These are phyloP conservation scores for Leucania comma DNA, from an alignment of 2,888 invertebrate genomes.

Conservation along the genomic window DNA sequence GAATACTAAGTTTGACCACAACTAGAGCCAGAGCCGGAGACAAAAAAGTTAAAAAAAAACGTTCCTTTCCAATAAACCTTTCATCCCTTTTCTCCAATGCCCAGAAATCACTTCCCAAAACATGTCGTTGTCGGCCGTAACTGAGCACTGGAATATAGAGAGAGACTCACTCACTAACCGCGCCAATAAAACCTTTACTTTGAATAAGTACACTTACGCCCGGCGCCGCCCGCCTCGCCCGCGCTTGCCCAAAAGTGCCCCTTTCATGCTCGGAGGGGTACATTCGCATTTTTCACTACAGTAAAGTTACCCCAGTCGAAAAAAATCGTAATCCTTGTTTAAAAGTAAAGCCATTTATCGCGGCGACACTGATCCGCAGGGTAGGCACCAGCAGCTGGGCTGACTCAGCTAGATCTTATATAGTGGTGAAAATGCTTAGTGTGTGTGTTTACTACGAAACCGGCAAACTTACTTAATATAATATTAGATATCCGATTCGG, in stretches of 20 bases:
- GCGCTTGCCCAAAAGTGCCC: not conserved
- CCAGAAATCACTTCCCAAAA: conserved; percentile 19
- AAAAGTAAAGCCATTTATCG: conserved; percentile 82
- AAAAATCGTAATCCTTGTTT: conserved; percentile 75
- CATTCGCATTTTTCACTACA: conserved; percentile 56
- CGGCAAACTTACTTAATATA: too few species aligned
- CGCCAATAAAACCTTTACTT: conserved; percentile 57
- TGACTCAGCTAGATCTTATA: conserved; percentile 21
- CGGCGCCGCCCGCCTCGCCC: not conserved
- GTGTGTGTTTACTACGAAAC: too few species aligned
- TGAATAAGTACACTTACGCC: conserved; percentile 47
- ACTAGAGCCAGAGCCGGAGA: too few species aligned
- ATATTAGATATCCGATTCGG: too few species aligned
- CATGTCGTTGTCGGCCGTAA: conserved; percentile 5
- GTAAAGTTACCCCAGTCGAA: conserved; percentile 49
- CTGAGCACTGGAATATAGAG: conserved; percentile 31
- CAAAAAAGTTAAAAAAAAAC: too few species aligned
- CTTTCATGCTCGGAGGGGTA: conserved; percentile 18
- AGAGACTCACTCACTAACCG: conserved; percentile 50
- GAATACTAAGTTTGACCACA: too few species aligned
- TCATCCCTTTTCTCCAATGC: not conserved
- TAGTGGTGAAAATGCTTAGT: not conserved
- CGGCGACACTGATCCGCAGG: conserved; percentile 49
- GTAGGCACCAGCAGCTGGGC: conserved; percentile 31
- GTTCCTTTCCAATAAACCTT: not conserved